A percentile compares a stretch with the other conserved stretches of the same genome.
These are phyloP conservation scores for Ectropis grisescens DNA, from an alignment of 1,140 invertebrate genomes.

Conservation along the genomic window DNA sequence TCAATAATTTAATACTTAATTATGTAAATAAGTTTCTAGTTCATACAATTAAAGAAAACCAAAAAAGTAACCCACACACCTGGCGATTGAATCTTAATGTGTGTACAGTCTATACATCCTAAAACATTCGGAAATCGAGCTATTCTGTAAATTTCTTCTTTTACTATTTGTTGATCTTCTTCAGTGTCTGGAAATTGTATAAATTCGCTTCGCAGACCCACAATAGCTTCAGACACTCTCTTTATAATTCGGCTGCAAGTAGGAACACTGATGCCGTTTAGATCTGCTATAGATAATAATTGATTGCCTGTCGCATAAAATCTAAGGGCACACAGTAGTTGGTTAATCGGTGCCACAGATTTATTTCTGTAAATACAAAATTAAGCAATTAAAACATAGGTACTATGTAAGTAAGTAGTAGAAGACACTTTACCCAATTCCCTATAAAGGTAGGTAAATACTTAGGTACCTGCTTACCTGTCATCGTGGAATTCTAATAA, in stretches of 20 bases:
- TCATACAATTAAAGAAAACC: too few species aligned
- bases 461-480: too few species aligned
- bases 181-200: slow-evolving; percentile 3
- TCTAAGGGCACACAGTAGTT: slow-evolving; percentile 12
- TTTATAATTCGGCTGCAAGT: slow-evolving; percentile 15
- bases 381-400: too few species aligned
- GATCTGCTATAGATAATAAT: slow-evolving; percentile 10
- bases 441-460: too few species aligned
- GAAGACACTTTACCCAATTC: too few species aligned
- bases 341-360: slow-evolving; percentile 7
- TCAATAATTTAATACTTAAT: too few species aligned
- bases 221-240: slow-evolving; percentile 11
- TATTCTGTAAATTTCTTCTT: slow-evolving; percentile 18
- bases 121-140: slow-evolving; percentile 18
- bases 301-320: slow-evolving; percentile 15
- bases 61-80: too few species aligned
- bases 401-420: too few species aligned
- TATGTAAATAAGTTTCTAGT: too few species aligned
- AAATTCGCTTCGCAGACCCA: slow-evolving; percentile 6
- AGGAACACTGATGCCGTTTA: slow-evolving; percentile 8
- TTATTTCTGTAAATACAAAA: slow-evolving; percentile 1
- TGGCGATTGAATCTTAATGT: too few species aligned
- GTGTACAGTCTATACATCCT: slow-evolving; percentile 15
- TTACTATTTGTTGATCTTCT: slow-evolving; percentile 5
- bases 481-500: too few species aligned